Evolutionary conservation across 2,113 vertebrate species (phyloP).

Genomic region (Chaetops frenatus): DNA sequence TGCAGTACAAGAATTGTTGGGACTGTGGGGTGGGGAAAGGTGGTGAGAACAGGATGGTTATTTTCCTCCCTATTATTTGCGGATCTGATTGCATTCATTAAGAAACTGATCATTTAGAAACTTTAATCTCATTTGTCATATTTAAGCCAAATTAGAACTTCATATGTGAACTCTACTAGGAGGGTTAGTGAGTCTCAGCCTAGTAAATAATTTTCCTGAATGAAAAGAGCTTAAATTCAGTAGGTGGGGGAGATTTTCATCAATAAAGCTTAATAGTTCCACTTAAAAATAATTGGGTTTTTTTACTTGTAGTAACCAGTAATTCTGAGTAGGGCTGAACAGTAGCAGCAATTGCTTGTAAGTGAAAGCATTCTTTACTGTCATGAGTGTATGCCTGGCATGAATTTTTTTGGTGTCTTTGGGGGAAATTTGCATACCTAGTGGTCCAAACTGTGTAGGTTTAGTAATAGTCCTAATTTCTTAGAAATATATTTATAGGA

Average conservation of each 20-base stretch:
- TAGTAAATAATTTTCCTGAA: neutral
- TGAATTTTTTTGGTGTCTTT: neutral
- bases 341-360: neutral
- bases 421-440: neutral
- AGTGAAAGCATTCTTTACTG: neutral
- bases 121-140: neutral
- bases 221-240: neutral
- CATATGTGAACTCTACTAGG: accelerated
- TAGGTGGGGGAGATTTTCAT: neutral
- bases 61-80: neutral
- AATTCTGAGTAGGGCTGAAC: neutral
- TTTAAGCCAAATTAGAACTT: neutral
- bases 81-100: neutral
- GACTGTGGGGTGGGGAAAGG: neutral
- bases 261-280: neutral
- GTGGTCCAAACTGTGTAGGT: neutral
- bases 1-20: neutral
- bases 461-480: neutral
- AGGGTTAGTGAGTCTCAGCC: neutral
- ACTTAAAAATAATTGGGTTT: neutral
- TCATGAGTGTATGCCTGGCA: neutral
- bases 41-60: neutral
- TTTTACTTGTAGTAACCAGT: neutral
- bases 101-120: neutral
- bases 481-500: neutral